Conservation (phyloP, 2,113 vertebrate genomes). For the Solenodon paradoxus region DNA sequence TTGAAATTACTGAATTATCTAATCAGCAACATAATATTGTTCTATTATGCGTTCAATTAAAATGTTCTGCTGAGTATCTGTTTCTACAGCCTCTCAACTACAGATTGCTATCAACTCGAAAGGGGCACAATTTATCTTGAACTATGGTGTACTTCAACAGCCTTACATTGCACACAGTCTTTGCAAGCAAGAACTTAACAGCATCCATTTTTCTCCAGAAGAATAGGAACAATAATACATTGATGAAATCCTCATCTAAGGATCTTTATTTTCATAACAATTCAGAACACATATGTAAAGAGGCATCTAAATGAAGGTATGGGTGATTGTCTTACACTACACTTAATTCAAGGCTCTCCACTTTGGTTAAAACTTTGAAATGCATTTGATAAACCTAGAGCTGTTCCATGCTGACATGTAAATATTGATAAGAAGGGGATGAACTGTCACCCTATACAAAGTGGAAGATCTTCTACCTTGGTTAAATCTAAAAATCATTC, state of each 20-base stretch:
- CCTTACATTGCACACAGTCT: neutral
- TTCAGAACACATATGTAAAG: neutral
- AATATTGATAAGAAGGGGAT: no score
- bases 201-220: neutral
- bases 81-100: neutral
- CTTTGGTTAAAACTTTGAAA: no score
- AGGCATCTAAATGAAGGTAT: no score
- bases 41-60: neutral
- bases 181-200: neutral
- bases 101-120: neutral
- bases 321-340: no score
- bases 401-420: no score
- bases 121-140: no score
- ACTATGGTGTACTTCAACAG: accelerated
- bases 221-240: neutral
- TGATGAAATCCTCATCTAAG: neutral
- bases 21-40: neutral
- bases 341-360: no score
- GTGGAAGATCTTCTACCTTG: accelerated
- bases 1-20: neutral
- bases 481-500: neutral
- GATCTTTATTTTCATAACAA: neutral
- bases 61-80: neutral
- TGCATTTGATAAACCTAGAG: no score
- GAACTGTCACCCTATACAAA: no score